A percentile compares a stretch with the other conserved stretches of the same genome.
Conservation (phyloP, 1,140 invertebrate genomes). For the Zaprionus gabonicus region DNA sequence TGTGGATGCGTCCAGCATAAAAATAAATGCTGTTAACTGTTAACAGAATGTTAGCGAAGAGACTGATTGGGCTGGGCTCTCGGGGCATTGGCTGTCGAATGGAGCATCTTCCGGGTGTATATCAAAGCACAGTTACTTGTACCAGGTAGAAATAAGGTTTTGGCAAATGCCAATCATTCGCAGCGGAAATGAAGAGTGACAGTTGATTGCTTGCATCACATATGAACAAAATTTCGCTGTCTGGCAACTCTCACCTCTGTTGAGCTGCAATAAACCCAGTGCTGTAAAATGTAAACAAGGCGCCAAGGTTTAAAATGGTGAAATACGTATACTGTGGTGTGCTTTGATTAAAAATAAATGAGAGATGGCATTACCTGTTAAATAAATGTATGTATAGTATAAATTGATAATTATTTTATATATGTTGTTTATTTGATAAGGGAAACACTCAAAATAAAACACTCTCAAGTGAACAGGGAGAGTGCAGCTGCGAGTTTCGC, state of each 20-base stretch:
- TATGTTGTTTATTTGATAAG: background rate
- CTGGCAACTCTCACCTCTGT: background rate
- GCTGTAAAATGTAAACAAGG: background rate
- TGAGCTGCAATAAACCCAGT: background rate
- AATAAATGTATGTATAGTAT: background rate
- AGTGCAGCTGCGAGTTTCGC: constrained; percentile 21
- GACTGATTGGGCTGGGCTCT: no score
- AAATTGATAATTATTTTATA: background rate
- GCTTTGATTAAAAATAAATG: background rate
- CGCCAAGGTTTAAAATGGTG: background rate
- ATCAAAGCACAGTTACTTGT: no score
- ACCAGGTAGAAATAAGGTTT: no score
- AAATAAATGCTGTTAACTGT: background rate
- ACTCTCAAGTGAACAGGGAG: background rate
- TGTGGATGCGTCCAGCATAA: constrained; percentile 22
- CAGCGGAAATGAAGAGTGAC: no score
- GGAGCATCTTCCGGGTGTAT: no score
- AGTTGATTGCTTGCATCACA: background rate
- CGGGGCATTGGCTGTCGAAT: no score
- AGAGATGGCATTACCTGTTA: background rate
- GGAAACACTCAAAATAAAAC: background rate
- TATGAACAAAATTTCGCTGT: background rate
- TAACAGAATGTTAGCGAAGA: background rate
- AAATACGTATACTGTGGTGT: background rate
- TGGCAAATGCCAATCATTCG: no score